phyloP scores from a whole-genome alignment of 1,140 invertebrate species.

The Teleogryllus occipitalis region DNA sequence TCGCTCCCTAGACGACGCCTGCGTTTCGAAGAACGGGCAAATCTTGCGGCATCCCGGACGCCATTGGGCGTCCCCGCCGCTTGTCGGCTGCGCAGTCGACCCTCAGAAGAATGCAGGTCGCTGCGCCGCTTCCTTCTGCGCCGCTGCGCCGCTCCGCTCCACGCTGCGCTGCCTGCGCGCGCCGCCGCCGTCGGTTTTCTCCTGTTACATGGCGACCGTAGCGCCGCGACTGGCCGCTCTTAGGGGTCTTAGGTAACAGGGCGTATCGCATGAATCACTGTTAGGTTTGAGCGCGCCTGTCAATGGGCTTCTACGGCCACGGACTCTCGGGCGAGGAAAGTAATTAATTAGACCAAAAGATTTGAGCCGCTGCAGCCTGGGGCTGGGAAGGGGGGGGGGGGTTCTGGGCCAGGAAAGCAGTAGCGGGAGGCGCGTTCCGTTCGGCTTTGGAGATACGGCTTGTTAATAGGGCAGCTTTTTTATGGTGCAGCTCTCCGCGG shows the following conservation, averaged over 20 bases:
- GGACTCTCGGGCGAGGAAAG: background rate
- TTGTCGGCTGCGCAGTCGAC: no score
- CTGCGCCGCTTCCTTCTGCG: no score
- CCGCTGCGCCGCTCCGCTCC: no score
- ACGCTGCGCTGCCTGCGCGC: no score
- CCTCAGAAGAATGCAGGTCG: no score
- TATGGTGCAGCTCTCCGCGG: no score
- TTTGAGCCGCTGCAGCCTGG: background rate
- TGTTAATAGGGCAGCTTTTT: background rate
- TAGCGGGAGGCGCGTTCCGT: background rate
- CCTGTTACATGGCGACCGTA: background rate
- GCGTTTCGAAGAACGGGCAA: no score
- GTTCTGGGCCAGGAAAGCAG: background rate
- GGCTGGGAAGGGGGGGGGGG: no score
- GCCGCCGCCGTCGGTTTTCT: background rate
- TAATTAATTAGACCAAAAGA: background rate
- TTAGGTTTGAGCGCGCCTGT: background rate
- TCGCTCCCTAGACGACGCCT: no score
- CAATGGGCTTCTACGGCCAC: background rate
- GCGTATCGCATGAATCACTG: background rate
- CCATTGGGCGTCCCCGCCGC: no score
- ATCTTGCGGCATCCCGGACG: no score
- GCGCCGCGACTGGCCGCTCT: no score
- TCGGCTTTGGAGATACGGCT: background rate
- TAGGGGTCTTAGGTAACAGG: background rate